These are phyloP conservation scores for Epinotia brunnichana DNA, from an alignment of 2,888 invertebrate genomes.

Conservation along the genomic window DNA sequence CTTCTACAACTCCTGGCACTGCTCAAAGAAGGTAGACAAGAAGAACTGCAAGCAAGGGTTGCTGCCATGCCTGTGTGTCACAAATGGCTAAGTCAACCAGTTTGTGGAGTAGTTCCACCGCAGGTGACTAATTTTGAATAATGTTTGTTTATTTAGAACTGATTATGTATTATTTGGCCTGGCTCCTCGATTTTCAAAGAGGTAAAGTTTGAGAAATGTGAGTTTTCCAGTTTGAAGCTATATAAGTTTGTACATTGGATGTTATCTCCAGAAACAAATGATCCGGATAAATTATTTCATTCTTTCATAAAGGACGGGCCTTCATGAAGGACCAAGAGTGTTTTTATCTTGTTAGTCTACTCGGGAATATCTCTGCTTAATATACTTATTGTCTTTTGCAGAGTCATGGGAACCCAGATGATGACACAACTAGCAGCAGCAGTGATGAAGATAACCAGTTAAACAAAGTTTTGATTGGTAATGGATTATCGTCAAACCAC, in stretches of 20 bases:
- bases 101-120: conserved; percentile 69
- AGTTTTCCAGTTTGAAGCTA: no score
- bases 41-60: conserved; percentile 82
- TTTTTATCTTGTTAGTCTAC: no score
- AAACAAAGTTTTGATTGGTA: conserved; percentile 59
- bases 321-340: no score
- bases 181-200: no score
- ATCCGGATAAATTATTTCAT: no score
- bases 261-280: no score
- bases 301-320: no score
- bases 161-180: no score
- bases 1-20: conserved; percentile 83
- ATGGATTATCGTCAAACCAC: conserved; percentile 53
- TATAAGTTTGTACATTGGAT: no score
- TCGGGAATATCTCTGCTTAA: background rate
- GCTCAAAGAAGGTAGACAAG: conserved; percentile 81
- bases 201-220: no score
- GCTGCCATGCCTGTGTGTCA: conserved; percentile 84
- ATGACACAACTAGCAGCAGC: conserved; percentile 76
- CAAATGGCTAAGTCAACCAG: conserved; percentile 83
- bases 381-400: conserved; percentile 51
- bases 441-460: conserved; percentile 68
- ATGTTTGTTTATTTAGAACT: background rate
- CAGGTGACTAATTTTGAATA: conserved; percentile 62
- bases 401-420: conserved; percentile 79